Conservation (phyloP, 2,113 vertebrate species). For the Labeo catla region DNA sequence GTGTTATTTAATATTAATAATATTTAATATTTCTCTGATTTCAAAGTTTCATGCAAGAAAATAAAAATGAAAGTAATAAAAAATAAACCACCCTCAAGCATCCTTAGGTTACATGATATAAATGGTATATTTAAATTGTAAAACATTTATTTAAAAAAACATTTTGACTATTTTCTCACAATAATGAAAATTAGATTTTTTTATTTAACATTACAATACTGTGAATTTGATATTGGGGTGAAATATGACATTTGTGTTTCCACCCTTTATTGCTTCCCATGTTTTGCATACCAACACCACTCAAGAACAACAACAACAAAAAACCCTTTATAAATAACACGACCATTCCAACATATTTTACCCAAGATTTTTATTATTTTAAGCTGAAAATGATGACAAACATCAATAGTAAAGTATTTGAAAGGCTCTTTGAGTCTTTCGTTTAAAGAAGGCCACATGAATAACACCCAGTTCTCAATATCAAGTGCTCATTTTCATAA, state of each 20-base stretch:
- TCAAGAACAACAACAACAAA: background rate
- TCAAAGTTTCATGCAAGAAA: background rate
- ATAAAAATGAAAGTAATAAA: background rate
- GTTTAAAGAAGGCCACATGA: conserved; percentile 70
- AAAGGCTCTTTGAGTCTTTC: conserved; percentile 50
- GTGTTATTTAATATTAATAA: too few species aligned
- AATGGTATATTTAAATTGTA: background rate
- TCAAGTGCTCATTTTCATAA: conserved; percentile 33
- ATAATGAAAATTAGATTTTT: background rate
- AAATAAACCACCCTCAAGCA: background rate
- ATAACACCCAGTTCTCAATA: conserved; percentile 48
- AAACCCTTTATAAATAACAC: background rate
- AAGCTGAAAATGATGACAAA: conserved; percentile 40
- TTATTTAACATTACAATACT: background rate
- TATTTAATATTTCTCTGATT: too few species aligned
- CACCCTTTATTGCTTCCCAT: background rate
- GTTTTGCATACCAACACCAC: background rate
- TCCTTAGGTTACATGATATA: background rate
- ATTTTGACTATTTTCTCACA: too few species aligned
- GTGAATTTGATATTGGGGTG: background rate
- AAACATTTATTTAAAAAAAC: background rate
- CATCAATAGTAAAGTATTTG: conserved; percentile 52
- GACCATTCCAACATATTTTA: background rate
- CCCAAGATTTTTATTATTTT: conserved; percentile 62
- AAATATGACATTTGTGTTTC: background rate